These are phyloP conservation scores for Morone saxatilis DNA, from an alignment of 2,113 vertebrate genomes.

Conservation along the genomic window DNA sequence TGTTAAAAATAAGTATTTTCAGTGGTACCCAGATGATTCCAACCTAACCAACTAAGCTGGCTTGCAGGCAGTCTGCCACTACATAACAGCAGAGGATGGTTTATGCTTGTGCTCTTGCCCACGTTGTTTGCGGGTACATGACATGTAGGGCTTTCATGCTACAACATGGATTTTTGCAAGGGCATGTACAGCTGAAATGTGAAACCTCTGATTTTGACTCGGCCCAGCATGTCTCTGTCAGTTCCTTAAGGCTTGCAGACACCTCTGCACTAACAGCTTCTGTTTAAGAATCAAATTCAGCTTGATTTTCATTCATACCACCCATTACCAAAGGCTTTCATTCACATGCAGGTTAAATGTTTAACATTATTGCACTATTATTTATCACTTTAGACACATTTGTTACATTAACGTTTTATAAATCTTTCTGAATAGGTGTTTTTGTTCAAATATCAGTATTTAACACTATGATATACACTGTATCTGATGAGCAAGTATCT, in stretches of 20 bases:
- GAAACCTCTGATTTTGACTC: slow-evolving; percentile 57
- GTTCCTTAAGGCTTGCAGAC: slow-evolving; percentile 44
- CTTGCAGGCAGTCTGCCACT: slow-evolving; percentile 53
- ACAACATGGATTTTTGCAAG: slow-evolving; percentile 52
- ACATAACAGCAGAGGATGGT: slow-evolving; percentile 37
- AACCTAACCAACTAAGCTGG: slow-evolving; percentile 43
- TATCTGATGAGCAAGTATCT: neutral
- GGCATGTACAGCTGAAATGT: slow-evolving; percentile 45
- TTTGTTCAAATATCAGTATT: neutral
- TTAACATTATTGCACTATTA: slow-evolving; percentile 32
- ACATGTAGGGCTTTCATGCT: slow-evolving; percentile 62
- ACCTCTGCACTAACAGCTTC: slow-evolving; percentile 21
- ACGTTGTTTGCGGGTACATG: slow-evolving; percentile 51
- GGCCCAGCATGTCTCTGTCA: slow-evolving; percentile 48
- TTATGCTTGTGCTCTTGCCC: slow-evolving; percentile 40
- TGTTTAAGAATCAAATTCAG: slow-evolving; percentile 31
- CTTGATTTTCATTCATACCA: slow-evolving; percentile 41
- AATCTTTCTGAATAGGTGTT: neutral
- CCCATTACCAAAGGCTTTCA: slow-evolving; percentile 28
- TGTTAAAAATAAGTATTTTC: slow-evolving; percentile 54
- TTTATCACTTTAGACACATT: neutral
- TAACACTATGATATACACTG: neutral
- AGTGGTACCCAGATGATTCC: slow-evolving; percentile 41
- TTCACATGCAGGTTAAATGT: slow-evolving; percentile 37
- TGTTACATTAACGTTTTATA: neutral